Base-by-base conservation (phyloP, 23 tunicate genomes). In the Phallusia fumigata region DNA sequence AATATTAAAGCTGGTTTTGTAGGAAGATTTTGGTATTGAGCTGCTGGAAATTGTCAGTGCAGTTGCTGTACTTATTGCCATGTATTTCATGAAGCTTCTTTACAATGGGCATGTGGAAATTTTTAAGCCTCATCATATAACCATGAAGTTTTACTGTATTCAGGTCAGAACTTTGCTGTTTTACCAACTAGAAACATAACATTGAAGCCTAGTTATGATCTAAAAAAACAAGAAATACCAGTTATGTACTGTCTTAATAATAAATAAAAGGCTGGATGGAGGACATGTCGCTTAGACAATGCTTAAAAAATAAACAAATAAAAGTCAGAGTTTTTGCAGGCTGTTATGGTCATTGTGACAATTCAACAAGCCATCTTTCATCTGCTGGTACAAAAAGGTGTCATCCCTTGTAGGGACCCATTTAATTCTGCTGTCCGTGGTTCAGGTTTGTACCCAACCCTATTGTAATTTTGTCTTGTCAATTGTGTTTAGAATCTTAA, bases 51-150 rank as follows among this genome's bases (percentile, higher is more conserved):
- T 74, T 74, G 5, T 74, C 36, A 74, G 35, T 33, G 45, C 30
- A 11, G 77, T 74, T 6, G 45, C 45, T 21, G 77, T 74, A 3
- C 40, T 74, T 21, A 34, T 74, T 74, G 77, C 77, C 31, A 74
- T 74, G 77, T 74, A 74, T 31, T 74, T 33, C 40, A 74, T 74
- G 45, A 74, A 32, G 13, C 77, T 74, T 1, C 45, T 74, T 30
- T 33, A 74, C 77, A 74, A 35, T 19, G 35, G 45, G 3, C 40
- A 32, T 30, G 30, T 31, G 2, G 77, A 74, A 19, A 3, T 74
- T 0, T 31, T 74, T 11, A 74, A 74, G 44, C 77, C 77, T 58
- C 69, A 58, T 24, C 16, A 58, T 24, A 58, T 58, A 1, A 58
- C 69, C 28, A 24, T 58, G 28, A 58, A 58, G 28, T 58, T 58